Evolutionary conservation across 2,797 vertebrate genomes (phyloP).

Genomic region (Channa striata): DNA sequence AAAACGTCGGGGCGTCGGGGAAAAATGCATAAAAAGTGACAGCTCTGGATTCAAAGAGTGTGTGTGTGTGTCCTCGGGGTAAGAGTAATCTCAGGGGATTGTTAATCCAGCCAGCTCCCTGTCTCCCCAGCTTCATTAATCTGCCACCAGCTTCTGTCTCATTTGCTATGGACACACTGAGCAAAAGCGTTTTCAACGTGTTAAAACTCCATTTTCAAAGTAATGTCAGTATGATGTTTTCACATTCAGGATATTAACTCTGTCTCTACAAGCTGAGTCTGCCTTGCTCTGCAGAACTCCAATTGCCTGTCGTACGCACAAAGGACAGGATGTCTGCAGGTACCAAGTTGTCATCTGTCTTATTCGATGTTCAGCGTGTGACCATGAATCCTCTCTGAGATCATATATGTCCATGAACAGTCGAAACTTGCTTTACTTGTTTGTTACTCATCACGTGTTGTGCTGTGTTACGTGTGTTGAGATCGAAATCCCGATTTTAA

Average conservation of each 20-base stretch:
- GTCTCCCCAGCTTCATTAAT: constrained; percentile 74
- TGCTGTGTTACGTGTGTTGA: too few relatives aligned
- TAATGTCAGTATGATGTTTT: neutral
- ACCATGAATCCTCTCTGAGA: too few relatives aligned
- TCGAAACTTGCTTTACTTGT: too few relatives aligned
- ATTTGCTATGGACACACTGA: constrained; percentile 48
- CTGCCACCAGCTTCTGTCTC: constrained; percentile 52
- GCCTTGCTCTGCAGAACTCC: neutral
- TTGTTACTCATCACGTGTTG: too few relatives aligned
- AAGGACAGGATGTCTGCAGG: neutral
- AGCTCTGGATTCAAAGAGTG: constrained; percentile 33
- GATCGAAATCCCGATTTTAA: too few relatives aligned
- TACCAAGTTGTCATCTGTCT: neutral
- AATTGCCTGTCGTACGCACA: too few relatives aligned
- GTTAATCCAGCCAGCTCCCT: constrained; percentile 70
- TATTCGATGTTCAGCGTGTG: neutral
- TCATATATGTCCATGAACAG: too few relatives aligned
- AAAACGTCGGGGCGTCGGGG: constrained; percentile 35
- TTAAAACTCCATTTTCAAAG: constrained; percentile 4
- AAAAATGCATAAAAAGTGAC: constrained; percentile 54
- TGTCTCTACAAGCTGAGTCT: neutral
- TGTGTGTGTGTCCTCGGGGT: constrained; percentile 39
- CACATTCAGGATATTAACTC: too few relatives aligned
- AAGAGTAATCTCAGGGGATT: constrained; percentile 68
- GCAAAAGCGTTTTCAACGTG: neutral